Percentiles rank a stretch among this genome's conserved stretches.
These are phyloP conservation scores for Corapipo altera DNA, from an alignment of 2,113 vertebrate species.

Conservation along the genomic window DNA sequence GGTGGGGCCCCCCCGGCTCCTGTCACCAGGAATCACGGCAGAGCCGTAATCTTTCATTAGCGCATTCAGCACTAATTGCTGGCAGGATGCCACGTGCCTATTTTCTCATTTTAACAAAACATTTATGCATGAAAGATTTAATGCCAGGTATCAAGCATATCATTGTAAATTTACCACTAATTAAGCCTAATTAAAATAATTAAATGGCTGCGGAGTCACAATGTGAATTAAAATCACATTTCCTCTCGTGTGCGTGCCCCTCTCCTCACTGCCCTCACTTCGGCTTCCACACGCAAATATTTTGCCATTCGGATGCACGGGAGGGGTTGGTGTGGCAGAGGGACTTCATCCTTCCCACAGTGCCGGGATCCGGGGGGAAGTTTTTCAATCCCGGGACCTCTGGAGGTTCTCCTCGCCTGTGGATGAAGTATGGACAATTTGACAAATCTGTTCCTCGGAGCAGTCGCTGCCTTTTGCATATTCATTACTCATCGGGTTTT, in stretches of 20 bases:
- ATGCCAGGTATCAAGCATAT: conserved; percentile 94
- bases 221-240: conserved; percentile 79
- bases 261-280: conserved; percentile 3
- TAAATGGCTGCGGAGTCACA: conserved; percentile 88
- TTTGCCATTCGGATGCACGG: not conserved
- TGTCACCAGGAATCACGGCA: conserved; percentile 76
- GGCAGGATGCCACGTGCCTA: conserved; percentile 79
- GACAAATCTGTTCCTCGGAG: conserved; percentile 84
- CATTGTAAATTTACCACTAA: conserved; percentile 97
- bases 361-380: conserved; percentile 72
- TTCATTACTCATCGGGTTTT: conserved; percentile 86
- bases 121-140: conserved; percentile 96
- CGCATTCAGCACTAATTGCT: conserved; percentile 87
- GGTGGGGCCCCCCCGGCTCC: conserved; percentile 61
- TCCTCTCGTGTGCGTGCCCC: conserved; percentile 58
- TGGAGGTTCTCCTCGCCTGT: conserved; percentile 80
- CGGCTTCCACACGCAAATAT: not conserved
- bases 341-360: conserved; percentile 79
- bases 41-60: conserved; percentile 82
- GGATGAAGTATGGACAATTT: conserved; percentile 84
- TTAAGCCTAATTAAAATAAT: conserved; percentile 97
- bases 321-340: conserved; percentile 14
- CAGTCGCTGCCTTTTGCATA: conserved; percentile 78
- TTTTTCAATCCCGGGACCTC: conserved; percentile 78
- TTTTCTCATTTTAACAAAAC: conserved; percentile 87